These are phyloP conservation scores for Neoascia interrupta DNA, from an alignment of 2,888 invertebrate genomes.

Conservation along the genomic window DNA sequence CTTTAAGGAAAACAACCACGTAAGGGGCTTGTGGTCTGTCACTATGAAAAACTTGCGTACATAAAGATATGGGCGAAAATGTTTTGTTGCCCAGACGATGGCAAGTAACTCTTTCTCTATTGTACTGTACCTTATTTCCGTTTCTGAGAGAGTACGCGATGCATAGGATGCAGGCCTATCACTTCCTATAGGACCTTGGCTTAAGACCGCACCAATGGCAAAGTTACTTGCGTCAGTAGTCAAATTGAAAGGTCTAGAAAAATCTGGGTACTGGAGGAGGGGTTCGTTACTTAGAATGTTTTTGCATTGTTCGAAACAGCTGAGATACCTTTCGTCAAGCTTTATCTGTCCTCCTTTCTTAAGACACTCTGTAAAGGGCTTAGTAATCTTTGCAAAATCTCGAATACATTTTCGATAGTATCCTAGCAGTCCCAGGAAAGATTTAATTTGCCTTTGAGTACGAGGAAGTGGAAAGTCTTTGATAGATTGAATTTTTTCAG, in stretches of 20 bases:
- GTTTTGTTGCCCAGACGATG: slow-evolving; percentile 74
- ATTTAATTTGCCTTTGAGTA: slow-evolving; percentile 20
- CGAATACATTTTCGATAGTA: slow-evolving; percentile 35
- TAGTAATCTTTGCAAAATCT: slow-evolving; percentile 28
- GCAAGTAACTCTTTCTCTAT: slow-evolving; percentile 75
- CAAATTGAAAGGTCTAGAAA: slow-evolving; percentile 12
- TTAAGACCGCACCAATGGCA: slow-evolving; percentile 71
- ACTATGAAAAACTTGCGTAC: slow-evolving; percentile 74
- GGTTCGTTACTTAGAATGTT: slow-evolving; percentile 14
- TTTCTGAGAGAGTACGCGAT: no score
- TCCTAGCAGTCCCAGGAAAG: slow-evolving; percentile 14
- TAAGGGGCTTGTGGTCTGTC: slow-evolving; percentile 74
- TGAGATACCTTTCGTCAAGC: background rate
- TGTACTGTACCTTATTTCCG: slow-evolving; percentile 71
- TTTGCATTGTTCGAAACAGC: slow-evolving; percentile 23
- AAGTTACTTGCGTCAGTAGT: slow-evolving; percentile 35
- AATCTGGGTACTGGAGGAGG: slow-evolving; percentile 15
- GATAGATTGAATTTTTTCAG: slow-evolving; percentile 19
- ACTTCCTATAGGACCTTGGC: no score
- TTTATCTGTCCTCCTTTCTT: no score
- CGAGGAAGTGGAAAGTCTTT: slow-evolving; percentile 27
- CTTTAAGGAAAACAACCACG: slow-evolving; percentile 66
- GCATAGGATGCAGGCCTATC: no score
- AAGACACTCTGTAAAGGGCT: slow-evolving; percentile 20
- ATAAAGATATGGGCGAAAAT: slow-evolving; percentile 75